Conservation (phyloP, 2,888 invertebrate genomes). For the Synergus japonicus region DNA sequence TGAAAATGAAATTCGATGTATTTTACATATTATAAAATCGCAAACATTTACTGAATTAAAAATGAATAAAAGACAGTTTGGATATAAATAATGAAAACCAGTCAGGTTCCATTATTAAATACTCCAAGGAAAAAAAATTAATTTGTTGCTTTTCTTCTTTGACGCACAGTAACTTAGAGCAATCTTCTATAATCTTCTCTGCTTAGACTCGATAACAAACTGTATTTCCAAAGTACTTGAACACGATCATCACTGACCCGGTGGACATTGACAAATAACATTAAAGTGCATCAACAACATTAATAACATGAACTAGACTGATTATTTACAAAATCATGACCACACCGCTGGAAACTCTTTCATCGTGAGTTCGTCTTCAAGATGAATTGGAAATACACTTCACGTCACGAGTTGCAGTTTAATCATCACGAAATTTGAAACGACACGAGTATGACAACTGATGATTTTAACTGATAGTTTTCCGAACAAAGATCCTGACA, state of each 20-base stretch:
- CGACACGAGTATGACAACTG: constrained; percentile 7
- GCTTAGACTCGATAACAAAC: neutral
- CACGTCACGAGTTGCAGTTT: constrained; percentile 7
- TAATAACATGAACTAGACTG: neutral
- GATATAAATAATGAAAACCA: neutral
- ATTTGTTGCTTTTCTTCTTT: constrained; percentile 8
- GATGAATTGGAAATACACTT: constrained; percentile 30
- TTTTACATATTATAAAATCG: neutral
- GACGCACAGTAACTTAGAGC: neutral
- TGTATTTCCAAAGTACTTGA: constrained; percentile 19
- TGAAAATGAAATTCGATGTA: neutral
- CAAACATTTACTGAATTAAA: neutral
- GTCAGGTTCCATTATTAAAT: neutral
- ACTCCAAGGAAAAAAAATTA: neutral
- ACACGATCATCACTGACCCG: neutral
- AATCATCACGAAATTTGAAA: neutral
- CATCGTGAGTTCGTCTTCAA: neutral
- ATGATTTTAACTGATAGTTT: neutral
- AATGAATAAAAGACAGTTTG: no score
- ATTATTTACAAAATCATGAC: neutral
- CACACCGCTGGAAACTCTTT: neutral
- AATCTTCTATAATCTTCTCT: neutral
- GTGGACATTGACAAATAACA: neutral
- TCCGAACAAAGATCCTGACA: constrained; percentile 10
- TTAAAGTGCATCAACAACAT: neutral